Conservation (phyloP, 2,113 vertebrate species). For the Balaeniceps rex region DNA sequence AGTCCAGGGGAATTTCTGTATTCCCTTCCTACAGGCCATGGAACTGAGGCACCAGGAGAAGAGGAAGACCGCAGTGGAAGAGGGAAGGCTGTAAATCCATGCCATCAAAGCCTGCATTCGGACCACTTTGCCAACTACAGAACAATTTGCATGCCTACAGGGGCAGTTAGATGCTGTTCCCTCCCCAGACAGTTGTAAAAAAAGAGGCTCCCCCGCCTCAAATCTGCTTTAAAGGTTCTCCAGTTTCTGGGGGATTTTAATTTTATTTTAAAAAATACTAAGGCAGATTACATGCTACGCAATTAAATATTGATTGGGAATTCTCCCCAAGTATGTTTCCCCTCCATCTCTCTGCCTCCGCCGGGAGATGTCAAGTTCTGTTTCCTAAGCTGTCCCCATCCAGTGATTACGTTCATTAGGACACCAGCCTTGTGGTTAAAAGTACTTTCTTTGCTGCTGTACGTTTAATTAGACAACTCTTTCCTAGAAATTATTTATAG, state of each 20-base stretch:
- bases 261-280: conserved; percentile 28
- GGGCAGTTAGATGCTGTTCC: not conserved
- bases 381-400: conserved; percentile 79
- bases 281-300: conserved; percentile 53
- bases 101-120: not conserved
- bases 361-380: conserved; percentile 65
- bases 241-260: not conserved
- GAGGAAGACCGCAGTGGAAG: not conserved
- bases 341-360: conserved; percentile 61
- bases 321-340: conserved; percentile 62
- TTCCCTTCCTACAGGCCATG: not conserved
- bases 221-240: conserved; percentile 13
- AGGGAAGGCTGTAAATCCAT: not conserved
- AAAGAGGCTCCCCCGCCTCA: not conserved
- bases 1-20: not conserved
- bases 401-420: conserved; percentile 81
- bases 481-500: conserved; percentile 84
- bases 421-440: conserved; percentile 75
- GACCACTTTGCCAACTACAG: not conserved
- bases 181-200: not conserved
- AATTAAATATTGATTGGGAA: conserved; percentile 82
- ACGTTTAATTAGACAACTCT: conserved; percentile 82
- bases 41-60: not conserved
- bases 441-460: conserved; percentile 73
- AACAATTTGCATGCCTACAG: not conserved